These are phyloP conservation scores for Meiosimyza decipiens DNA, from an alignment of 2,888 invertebrate genomes.

Conservation along the genomic window DNA sequence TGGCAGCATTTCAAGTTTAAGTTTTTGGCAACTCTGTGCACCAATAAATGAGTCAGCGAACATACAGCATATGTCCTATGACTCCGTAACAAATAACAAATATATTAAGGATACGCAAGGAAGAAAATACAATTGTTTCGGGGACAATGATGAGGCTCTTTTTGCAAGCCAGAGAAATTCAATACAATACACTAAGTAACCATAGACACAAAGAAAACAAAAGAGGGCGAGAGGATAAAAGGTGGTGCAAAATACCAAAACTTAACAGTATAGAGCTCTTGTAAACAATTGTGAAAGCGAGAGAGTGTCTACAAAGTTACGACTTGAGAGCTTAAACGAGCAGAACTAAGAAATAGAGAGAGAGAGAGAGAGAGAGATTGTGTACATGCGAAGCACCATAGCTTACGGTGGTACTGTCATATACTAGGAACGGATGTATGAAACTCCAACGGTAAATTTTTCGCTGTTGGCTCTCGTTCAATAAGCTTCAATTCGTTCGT, in stretches of 20 bases:
- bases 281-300: too few species aligned
- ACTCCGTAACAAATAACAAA: slow-evolving; percentile 6
- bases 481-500: slow-evolving; percentile 49
- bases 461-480: slow-evolving; percentile 44
- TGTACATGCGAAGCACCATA: background rate
- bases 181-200: slow-evolving; percentile 25
- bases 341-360: background rate
- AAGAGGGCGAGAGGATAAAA: background rate
- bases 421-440: slow-evolving; percentile 38
- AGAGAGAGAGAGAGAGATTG: slow-evolving; percentile 9
- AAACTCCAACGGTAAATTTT: slow-evolving; percentile 31
- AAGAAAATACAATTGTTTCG: too few species aligned
- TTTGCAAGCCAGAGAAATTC: slow-evolving; percentile 6
- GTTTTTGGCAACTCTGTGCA: slow-evolving; percentile 12
- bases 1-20: too few species aligned
- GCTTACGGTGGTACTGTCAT: background rate
- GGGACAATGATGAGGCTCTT: slow-evolving; percentile 4
- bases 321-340: too few species aligned
- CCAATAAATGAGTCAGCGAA: slow-evolving; percentile 5
- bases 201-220: slow-evolving; percentile 25
- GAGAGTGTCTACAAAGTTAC: too few species aligned
- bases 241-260: slow-evolving; percentile 13
- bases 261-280: slow-evolving; percentile 2
- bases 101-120: slow-evolving; percentile 12
- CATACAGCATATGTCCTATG: slow-evolving; percentile 7